Base-by-base conservation (phyloP, 2,113 vertebrate genomes). In the Rhea americana region DNA sequence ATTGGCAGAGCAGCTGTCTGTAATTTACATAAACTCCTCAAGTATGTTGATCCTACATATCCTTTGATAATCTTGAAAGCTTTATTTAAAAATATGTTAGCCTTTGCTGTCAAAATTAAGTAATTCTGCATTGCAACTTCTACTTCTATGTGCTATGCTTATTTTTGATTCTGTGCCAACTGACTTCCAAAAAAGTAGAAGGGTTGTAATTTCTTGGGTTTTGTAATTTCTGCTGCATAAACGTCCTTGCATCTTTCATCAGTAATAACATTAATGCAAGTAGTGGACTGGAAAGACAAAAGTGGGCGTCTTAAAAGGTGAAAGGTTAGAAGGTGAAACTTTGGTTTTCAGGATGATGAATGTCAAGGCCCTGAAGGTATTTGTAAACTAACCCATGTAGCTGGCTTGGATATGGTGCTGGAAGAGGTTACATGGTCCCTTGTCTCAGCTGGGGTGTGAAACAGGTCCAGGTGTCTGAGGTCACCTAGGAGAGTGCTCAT, bases 401-500 rank as follows among this genome's bases (percentile, higher is more conserved):
- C 22, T 18, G 58, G 18, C 0, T 2, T 8, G 51, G 9, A 6
- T 37, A 6, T 3, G 24, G 7, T 45, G 26, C 5, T 82, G 79
- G 14, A 8, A 41, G 66, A 35, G 58, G n/a, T 4, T 51, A 24
- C 1, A 1, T 1, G 39, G 71, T 26, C 30, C 3, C 22, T 70
- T 30, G 7, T 47, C 45, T 47, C 45, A 13, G 20, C 17, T 14
- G 0, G 71, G 12, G 30, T 10, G 3, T 41, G 73, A 28, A 30
- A n/a, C 12, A 51, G 16, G 22, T 88, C 37, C 22, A 55, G 7
- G 43, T 68, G 32, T 25, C 32, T 59, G 53, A 7, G 72, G 53
- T 7, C 1, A 1, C 0, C 6, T 15, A 37, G 37, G 22, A 58
- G 5, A 25, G 37, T 28, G 8, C 45, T 47, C 17, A 8, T 17